phyloP scores from a whole-genome alignment of 2,113 vertebrate species.

The Leptocoma aspasia region DNA sequence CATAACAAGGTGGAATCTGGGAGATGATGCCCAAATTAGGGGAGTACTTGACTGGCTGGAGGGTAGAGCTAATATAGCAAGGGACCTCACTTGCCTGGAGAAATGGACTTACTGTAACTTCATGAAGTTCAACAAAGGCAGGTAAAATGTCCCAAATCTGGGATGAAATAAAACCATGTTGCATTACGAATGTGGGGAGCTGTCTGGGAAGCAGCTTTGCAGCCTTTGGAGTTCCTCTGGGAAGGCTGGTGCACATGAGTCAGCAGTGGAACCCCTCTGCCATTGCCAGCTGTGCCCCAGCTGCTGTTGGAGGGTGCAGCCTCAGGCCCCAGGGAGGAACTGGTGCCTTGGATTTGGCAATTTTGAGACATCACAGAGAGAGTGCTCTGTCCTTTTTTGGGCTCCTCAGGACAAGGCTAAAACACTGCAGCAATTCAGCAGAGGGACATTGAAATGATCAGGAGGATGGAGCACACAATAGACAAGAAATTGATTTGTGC shows the following conservation, averaged over 20 bases:
- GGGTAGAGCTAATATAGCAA: background rate
- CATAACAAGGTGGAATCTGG: background rate
- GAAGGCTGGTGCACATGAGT: background rate
- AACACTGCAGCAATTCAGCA: background rate
- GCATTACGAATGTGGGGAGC: background rate
- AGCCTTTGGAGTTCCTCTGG: background rate
- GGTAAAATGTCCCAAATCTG: background rate
- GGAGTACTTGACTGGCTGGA: background rate
- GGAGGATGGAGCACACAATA: background rate
- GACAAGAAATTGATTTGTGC: background rate
- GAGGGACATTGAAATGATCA: background rate
- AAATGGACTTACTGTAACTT: background rate
- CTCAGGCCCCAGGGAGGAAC: accelerated
- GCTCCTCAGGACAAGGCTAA: background rate
- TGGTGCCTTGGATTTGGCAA: background rate
- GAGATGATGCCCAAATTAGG: background rate
- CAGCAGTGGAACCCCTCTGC: background rate
- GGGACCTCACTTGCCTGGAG: background rate
- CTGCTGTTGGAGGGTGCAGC: background rate
- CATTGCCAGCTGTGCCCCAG: background rate
- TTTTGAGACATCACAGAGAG: background rate
- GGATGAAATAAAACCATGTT: background rate
- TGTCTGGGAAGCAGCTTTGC: background rate
- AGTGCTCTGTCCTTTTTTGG: background rate
- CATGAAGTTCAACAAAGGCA: background rate